Base-by-base conservation (phyloP, 2,113 vertebrate species). In the Cheirogaleus medius region DNA sequence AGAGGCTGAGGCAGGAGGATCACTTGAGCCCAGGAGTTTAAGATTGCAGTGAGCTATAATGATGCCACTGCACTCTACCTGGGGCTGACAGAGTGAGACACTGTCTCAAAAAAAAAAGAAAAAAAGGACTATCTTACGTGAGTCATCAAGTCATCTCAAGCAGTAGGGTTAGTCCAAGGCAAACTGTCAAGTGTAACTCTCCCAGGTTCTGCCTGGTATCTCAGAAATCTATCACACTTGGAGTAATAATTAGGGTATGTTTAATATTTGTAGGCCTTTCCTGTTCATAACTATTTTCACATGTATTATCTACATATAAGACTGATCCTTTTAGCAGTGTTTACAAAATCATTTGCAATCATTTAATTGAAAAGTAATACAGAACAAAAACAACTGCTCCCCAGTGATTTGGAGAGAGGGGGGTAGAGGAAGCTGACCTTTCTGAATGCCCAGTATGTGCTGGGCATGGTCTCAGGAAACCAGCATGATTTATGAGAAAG, bases 331-430 rank as follows among this genome's bases (percentile, higher is more conserved):
- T 56, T 52, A 18, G 1, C 29, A 27, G n/a, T 27, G 34, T 81
- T 87, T 44, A 68, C 8, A 91, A 73, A 91, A 60, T 37, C 25
- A 66, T 63, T 63, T 86, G 49, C 5, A 60, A 77, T 32, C 56
- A 71, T 44, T 90, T 73, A 90, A 74, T 52, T 76, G 68, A 86
- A 86, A 91, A 95, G 60, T 21, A 77, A 92, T 12, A 87, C 29
- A 87, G 60, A 86, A 82, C 20, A 32, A 78, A 68, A 83, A 91
- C 29, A 69, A 25, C 23, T 66, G 13, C 1, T 39, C 52, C 49
- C 44, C 18, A 52, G 49, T 76, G 29, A 52, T 93, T 64, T 60
- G 56, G 34, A 44, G 69, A 52, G 29, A 76, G 66, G 37, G 37
- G 29, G 60, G n/a, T 2, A 27, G 89, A 83, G 77, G 60, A 56